Evolutionary conservation across 2,113 vertebrate genomes (phyloP), one percentile per base, ranked within the genome.

Genomic region (Pteruthius melanotis): DNA sequence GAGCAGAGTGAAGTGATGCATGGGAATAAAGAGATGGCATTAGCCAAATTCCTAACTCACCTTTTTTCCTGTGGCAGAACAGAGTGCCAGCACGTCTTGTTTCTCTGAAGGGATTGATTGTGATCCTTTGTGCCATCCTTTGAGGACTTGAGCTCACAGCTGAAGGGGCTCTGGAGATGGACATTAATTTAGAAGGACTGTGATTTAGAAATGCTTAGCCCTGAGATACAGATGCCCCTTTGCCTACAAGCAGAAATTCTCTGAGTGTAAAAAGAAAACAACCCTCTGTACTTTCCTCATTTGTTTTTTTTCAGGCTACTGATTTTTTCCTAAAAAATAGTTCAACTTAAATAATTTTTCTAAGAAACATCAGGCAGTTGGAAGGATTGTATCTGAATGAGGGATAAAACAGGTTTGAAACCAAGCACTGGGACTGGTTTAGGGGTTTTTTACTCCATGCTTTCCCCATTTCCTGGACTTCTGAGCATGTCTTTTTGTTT

Each of bases 401-500:
- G 72, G 12, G 16, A 69, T 80, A 81, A 65, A 83, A 6, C 6
- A 47, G 42, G 11, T 50, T 68, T 9, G 23, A 76, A 66, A 23
- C 12, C 61, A 59, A 72, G 22, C 15, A 20, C 8, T 68, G n/a
- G 17, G 30, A 40, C 21, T 45, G 8, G 2, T 26, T 42, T 45
- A 15, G 14, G 26, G 3, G 1, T 5, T 45, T 60, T 66, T 61
- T 9, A 1, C 13, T 56, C 11, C 0, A 0, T 54, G 18, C 27
- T 69, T 79, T 33, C 21, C 20, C 19, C 21, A 33, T 0, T 24
- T 60, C 19, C 31, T 44, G 21, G 30, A 54, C 17, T 76, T 79
- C 9, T 50, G 44, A 66, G 22, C 4, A 4, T 52, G 10, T 3
- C 10, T 61, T 66, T 65, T 76, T 53, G 13, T 52, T 94, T 77